These are phyloP conservation scores for Petroica traversi DNA, from an alignment of 2,113 vertebrate species.

Conservation along the genomic window DNA sequence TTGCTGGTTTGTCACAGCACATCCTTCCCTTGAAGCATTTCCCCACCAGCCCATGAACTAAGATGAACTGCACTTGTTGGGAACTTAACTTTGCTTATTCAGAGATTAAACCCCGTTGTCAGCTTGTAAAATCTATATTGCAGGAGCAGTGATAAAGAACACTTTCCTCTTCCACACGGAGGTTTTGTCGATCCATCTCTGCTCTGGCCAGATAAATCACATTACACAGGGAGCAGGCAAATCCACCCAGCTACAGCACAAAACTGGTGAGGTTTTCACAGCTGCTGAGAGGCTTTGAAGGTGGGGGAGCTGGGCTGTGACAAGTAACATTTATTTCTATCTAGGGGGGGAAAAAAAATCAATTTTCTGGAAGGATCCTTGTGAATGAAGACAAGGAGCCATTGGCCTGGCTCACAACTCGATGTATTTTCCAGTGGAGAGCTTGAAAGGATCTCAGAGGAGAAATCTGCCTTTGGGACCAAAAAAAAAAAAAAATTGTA, in stretches of 20 bases:
- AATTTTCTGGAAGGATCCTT: background rate
- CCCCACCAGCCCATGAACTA: background rate
- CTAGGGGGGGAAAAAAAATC: background rate
- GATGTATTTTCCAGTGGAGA: background rate
- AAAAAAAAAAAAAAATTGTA: no score
- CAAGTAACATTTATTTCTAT: background rate
- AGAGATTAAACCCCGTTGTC: background rate
- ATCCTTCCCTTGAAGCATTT: no score
- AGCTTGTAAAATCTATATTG: background rate
- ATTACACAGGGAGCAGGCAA: background rate
- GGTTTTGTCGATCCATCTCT: background rate
- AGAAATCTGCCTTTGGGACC: background rate
- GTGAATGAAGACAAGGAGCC: background rate
- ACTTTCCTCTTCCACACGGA: background rate
- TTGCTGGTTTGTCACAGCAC: background rate
- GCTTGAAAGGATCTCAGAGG: background rate
- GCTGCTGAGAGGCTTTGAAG: background rate
- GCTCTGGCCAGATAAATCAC: background rate
- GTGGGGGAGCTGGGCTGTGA: background rate
- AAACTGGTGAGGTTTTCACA: background rate
- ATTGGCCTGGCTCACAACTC: background rate
- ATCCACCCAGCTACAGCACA: background rate
- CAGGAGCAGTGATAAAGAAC: background rate
- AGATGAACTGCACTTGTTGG: background rate
- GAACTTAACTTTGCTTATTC: conserved; percentile 24